These are phyloP conservation scores for Hippopotamus amphibius DNA, from an alignment of 2,113 vertebrate species.

Conservation along the genomic window DNA sequence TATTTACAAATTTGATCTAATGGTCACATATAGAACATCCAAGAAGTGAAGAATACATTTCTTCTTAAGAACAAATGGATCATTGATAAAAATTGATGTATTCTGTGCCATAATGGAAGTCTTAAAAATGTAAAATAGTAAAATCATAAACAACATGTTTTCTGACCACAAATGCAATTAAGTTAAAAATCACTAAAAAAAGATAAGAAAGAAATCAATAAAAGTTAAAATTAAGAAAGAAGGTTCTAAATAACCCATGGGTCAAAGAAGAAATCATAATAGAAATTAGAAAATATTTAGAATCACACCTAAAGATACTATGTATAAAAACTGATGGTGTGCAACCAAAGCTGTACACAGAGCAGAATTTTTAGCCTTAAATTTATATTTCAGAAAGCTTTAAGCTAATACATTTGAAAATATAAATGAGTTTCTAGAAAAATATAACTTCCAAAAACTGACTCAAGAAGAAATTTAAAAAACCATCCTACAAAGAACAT, in stretches of 20 bases:
- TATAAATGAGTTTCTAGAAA: neutral
- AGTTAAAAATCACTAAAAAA: constrained; percentile 48
- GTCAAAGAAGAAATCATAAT: neutral
- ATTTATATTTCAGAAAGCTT: constrained; percentile 10
- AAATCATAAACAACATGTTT: constrained; percentile 36
- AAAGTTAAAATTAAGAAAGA: constrained; percentile 12
- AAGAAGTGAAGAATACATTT: constrained; percentile 15
- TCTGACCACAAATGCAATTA: constrained; percentile 29
- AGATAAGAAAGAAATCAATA: neutral
- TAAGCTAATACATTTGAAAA: neutral
- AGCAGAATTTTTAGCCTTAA: neutral
- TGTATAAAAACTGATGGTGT: neutral
- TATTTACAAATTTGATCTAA: neutral
- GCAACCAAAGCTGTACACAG: neutral
- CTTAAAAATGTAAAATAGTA: constrained; percentile 38
- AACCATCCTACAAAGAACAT: neutral
- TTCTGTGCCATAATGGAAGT: neutral
- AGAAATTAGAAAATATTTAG: constrained; percentile 3
- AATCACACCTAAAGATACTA: neutral
- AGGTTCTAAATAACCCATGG: neutral
- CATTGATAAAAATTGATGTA: constrained; percentile 7
- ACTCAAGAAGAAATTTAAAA: neutral
- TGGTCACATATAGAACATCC: neutral
- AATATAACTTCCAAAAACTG: neutral
- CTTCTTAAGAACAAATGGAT: neutral